phyloP scores from a whole-genome alignment of 2,113 vertebrate species.

The Rhizomys pruinosus region DNA sequence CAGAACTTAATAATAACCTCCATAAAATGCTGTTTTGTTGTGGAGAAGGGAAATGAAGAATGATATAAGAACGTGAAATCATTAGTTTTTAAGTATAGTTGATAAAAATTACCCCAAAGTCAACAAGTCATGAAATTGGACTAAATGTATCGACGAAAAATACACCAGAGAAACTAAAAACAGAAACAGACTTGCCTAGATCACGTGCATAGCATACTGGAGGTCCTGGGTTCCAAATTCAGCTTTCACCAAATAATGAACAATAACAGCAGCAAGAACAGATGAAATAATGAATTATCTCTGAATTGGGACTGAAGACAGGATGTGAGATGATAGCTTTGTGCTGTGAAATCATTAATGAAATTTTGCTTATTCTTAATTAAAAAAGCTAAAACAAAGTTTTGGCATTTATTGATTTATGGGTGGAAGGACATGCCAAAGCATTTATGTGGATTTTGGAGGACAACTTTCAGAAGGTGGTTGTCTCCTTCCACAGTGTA shows the following conservation, averaged over 20 bases:
- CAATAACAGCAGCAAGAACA: background rate
- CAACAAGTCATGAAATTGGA: background rate
- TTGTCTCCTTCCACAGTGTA: background rate
- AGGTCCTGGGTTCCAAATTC: background rate
- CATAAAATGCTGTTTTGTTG: background rate
- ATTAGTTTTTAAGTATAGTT: background rate
- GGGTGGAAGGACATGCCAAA: too few species aligned
- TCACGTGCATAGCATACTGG: background rate
- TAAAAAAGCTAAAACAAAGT: too few species aligned
- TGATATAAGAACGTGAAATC: background rate
- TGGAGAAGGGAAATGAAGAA: background rate
- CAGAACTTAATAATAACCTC: background rate
- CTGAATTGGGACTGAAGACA: background rate
- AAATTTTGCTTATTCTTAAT: background rate
- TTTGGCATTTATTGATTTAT: too few species aligned
- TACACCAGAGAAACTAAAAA: background rate
- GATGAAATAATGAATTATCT: background rate
- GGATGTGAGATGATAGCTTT: background rate
- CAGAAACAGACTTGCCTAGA: background rate
- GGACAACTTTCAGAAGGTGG: background rate
- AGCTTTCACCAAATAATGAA: background rate
- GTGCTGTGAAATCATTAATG: background rate
- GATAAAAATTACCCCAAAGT: background rate
- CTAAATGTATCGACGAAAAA: constrained; percentile 19
- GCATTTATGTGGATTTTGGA: background rate